Conservation (phyloP, 2,797 vertebrate genomes). For the Periparus ater region DNA sequence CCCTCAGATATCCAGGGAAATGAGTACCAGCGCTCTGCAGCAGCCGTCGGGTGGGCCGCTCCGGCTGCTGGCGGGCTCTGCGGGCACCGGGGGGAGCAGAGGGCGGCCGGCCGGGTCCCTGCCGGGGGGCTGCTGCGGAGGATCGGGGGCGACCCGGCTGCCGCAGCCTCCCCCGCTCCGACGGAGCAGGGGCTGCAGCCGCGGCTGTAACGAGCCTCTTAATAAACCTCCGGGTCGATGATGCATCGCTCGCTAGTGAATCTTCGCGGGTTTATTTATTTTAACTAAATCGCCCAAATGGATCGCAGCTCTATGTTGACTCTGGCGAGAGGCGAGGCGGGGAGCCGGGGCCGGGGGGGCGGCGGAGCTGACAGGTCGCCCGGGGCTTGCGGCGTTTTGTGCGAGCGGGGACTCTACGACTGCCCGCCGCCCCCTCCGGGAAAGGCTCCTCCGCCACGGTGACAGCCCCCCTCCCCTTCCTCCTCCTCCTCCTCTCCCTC, state of each 20-base stretch:
- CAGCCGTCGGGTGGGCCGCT: background rate
- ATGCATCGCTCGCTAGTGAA: constrained; percentile 34
- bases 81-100: background rate
- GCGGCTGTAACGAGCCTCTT: constrained; percentile 5
- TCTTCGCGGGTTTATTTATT: constrained; percentile 54
- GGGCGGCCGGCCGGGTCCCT: background rate
- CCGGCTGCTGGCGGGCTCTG: background rate
- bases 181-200: background rate
- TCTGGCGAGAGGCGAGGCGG: background rate
- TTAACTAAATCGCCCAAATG: constrained; percentile 52
- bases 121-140: too few species aligned
- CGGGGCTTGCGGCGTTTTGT: background rate
- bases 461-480: background rate
- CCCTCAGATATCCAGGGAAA: background rate
- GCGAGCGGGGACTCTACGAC: background rate
- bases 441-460: background rate
- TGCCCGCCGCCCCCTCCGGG: background rate
- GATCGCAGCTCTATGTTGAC: constrained; percentile 25
- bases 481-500: background rate
- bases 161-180: background rate
- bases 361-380: background rate
- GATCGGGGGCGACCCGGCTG: background rate
- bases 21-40: background rate
- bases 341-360: background rate
- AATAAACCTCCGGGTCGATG: constrained; percentile 45